Percentiles rank a stretch among this genome's conserved stretches.
phyloP scores from a whole-genome alignment of 2,888 invertebrate genomes.

The Papilio protenor region DNA sequence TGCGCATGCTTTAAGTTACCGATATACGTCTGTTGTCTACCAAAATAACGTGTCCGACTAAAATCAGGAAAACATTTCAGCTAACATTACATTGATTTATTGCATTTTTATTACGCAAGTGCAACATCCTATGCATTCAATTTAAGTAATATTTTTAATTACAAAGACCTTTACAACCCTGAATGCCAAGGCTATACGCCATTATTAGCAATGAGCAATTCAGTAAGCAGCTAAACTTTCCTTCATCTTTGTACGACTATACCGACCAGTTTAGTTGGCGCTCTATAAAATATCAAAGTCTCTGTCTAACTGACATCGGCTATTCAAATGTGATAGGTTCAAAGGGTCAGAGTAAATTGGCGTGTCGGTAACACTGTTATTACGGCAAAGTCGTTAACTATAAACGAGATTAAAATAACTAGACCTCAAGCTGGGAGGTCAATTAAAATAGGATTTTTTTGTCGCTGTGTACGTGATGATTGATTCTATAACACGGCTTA shows the following conservation, averaged over 20 bases:
- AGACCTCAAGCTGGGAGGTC: constrained; percentile 66
- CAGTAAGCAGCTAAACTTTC: constrained; percentile 36
- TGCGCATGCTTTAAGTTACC: constrained; percentile 12
- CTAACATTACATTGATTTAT: constrained; percentile 38
- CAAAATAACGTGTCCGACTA: not conserved
- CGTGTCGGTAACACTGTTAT: constrained; percentile 52
- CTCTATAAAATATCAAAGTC: constrained; percentile 31
- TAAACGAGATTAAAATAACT: constrained; percentile 65
- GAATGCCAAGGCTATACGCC: constrained; percentile 59
- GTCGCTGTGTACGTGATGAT: constrained; percentile 53
- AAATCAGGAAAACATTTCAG: constrained; percentile 21
- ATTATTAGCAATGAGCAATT: constrained; percentile 50
- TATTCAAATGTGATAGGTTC: constrained; percentile 43
- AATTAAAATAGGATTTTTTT: constrained; percentile 68
- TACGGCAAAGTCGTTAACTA: constrained; percentile 60
- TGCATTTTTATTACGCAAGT: constrained; percentile 45
- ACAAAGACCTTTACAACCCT: constrained; percentile 55
- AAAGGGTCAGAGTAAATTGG: constrained; percentile 47
- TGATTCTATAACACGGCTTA: constrained; percentile 56
- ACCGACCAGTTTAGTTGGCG: constrained; percentile 39
- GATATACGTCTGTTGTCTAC: constrained; percentile 7
- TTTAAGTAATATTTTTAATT: constrained; percentile 52
- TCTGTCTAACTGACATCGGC: constrained; percentile 24
- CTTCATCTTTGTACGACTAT: constrained; percentile 37
- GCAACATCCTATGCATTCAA: constrained; percentile 47